These are phyloP conservation scores for Falco berigora DNA, from an alignment of 2,797 vertebrate genomes.

Conservation along the genomic window DNA sequence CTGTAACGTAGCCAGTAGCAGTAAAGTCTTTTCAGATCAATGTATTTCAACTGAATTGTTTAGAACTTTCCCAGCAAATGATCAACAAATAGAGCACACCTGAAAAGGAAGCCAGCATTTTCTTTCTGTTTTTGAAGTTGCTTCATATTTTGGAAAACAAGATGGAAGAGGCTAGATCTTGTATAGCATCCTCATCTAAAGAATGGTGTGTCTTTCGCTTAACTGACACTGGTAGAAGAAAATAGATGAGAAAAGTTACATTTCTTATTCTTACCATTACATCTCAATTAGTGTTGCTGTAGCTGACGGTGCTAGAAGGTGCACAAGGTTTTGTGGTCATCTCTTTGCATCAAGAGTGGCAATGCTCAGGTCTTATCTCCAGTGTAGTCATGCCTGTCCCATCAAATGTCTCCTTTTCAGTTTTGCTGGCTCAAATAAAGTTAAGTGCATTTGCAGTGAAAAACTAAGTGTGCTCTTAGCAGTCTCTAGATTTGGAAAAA, in stretches of 20 bases:
- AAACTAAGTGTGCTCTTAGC: neutral
- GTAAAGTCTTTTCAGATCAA: neutral
- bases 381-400: neutral
- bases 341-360: neutral
- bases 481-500: neutral
- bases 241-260: neutral
- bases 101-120: neutral
- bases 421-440: neutral
- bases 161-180: neutral
- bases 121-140: neutral
- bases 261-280: neutral
- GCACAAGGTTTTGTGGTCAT: fast-evolving
- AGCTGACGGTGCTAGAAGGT: neutral
- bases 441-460: neutral
- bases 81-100: neutral
- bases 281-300: neutral
- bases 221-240: neutral
- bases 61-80: neutral
- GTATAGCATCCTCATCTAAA: neutral
- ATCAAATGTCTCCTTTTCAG: neutral
- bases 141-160: neutral
- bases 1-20: neutral
- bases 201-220: neutral
- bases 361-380: neutral
- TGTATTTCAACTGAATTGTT: neutral